Conservation (phyloP, 2,888 invertebrate genomes). For the Cephus pulcher region DNA sequence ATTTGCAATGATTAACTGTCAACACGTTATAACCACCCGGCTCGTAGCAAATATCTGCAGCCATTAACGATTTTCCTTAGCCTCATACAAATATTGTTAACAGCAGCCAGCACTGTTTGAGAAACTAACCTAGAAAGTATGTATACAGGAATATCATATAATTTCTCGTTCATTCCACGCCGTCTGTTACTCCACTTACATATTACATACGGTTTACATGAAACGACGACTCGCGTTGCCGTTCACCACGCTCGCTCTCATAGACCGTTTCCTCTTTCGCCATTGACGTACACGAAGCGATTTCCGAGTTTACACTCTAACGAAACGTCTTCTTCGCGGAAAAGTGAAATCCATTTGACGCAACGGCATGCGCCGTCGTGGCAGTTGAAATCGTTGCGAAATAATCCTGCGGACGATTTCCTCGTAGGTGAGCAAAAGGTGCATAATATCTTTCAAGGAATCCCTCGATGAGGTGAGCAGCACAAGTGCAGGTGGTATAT, state of each 20-base stretch:
- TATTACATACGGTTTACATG: neutral
- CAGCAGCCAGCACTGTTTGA: neutral
- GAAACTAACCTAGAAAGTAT: neutral
- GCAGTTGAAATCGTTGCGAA: neutral
- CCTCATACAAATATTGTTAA: neutral
- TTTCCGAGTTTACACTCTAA: neutral
- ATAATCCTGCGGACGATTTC: neutral
- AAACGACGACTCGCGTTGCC: too few species aligned
- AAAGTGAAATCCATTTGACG: neutral
- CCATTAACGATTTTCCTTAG: neutral
- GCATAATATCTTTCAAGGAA: neutral
- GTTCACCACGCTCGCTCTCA: too few species aligned
- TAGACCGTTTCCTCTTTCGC: neutral
- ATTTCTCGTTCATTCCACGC: neutral
- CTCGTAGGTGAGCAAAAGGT: neutral
- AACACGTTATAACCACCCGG: neutral
- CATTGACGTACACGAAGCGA: neutral
- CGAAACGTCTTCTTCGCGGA: neutral
- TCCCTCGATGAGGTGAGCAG: neutral
- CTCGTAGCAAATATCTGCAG: neutral
- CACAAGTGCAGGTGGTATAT: neutral
- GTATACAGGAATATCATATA: neutral
- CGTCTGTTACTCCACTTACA: neutral
- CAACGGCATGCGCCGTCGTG: neutral
- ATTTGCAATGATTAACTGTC: conserved; percentile 24